A percentile compares a stretch with the other conserved stretches of the same genome.
Conservation (phyloP, 2,888 invertebrate species). For the Cremastinae sp. region DNA sequence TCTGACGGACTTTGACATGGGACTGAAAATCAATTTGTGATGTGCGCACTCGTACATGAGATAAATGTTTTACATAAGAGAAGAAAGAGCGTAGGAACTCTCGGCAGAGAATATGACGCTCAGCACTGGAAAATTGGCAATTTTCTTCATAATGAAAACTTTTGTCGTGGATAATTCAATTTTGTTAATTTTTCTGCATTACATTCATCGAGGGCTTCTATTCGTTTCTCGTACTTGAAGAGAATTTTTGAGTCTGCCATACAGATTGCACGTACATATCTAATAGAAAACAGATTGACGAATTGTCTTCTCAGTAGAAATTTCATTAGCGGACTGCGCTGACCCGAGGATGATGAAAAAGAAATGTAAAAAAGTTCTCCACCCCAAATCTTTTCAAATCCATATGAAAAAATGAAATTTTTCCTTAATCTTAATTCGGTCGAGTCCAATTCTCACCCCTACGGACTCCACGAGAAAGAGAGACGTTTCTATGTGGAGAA, state of each 20-base stretch:
- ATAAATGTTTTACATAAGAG: constrained; percentile 14
- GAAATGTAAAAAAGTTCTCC: too few relatives aligned
- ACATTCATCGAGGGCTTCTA: constrained; percentile 68
- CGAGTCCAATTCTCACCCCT: not conserved
- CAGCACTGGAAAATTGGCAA: constrained; percentile 78
- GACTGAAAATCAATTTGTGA: constrained; percentile 28
- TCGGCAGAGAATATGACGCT: constrained; percentile 65
- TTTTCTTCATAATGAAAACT: constrained; percentile 79
- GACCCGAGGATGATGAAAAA: too few relatives aligned
- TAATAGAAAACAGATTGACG: too few relatives aligned
- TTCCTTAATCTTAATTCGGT: too few relatives aligned
- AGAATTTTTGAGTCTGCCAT: constrained; percentile 35
- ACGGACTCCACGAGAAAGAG: constrained; percentile 32
- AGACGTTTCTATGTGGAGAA: constrained; percentile 38
- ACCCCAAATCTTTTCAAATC: too few relatives aligned
- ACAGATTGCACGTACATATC: constrained; percentile 18
- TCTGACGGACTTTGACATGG: constrained; percentile 37
- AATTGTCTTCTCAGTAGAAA: too few relatives aligned
- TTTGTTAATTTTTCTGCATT: constrained; percentile 76
- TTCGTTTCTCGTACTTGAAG: constrained; percentile 51
- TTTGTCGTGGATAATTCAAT: constrained; percentile 77
- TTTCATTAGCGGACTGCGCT: too few relatives aligned
- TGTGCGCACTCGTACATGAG: constrained; percentile 1
- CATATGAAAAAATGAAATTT: too few relatives aligned
- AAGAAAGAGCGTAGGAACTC: constrained; percentile 56